Base-by-base conservation (phyloP, 1,140 invertebrate genomes). In the Dinoponera quadriceps region DNA sequence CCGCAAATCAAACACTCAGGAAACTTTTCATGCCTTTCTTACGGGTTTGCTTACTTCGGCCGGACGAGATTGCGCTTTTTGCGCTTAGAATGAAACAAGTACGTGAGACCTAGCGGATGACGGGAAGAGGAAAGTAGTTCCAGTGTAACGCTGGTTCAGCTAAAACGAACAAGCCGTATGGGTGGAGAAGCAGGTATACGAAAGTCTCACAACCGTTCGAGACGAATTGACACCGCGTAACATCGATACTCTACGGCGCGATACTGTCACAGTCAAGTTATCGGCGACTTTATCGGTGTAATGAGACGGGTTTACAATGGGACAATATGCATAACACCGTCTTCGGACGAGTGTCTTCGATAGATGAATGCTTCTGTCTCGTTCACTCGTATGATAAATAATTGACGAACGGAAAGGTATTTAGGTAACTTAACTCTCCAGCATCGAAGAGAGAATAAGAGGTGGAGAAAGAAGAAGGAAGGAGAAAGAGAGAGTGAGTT, bases 361-460 rank as follows among this genome's bases (percentile, higher is more conserved):
- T 59, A 57, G 69, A 80, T 71, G 27, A 49, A 22, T 11, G 49
- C 49, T 38, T 59, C 20, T 22, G 13, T 59, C 59, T 71, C 29
- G 11, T n/a, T n/a, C n/a, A n/a, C n/a, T n/a, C 9, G 48, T n/a
- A 48, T 57, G 65, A 80, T 25, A 80, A 80, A 57, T 80, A 80
- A 80, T 69, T n/a, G 22, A 80, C 25, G 22, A 80, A 71, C 51
- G 25, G 18, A 71, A 71, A 7, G 7, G 38, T 44, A 29, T 71
- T 80, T 78, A 78, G n/a, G 63, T 16, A 14, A 57, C 65, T 80
- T n/a, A 71, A 80, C n/a, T 80, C 69, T 71, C 18, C 33, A 57
- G n/a, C 74, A 29, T 1, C 62, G 29, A 22, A 11, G 38, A 44
- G 38, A 44, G 38, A 44, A 9, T 9, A 11, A 44, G 38, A 44